A percentile compares a stretch with the other conserved stretches of the same genome.
phyloP scores from a whole-genome alignment of 1,140 invertebrate species.

The Bombus ignitus region DNA sequence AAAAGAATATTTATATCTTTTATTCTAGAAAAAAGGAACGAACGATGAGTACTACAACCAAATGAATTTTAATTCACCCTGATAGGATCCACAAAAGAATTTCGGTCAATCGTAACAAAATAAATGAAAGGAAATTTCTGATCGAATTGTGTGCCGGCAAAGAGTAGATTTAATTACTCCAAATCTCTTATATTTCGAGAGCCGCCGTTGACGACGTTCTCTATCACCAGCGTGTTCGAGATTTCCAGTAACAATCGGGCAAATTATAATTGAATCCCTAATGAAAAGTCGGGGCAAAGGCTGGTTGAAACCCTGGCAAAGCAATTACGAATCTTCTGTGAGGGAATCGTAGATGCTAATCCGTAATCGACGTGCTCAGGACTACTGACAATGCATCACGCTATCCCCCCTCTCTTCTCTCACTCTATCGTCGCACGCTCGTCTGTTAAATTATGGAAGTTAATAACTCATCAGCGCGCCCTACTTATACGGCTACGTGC shows the following conservation, averaged over 20 bases:
- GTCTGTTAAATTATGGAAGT: conserved; percentile 63
- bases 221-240: not conserved
- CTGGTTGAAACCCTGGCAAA: conserved; percentile 7
- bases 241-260: not conserved
- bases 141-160: not conserved
- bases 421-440: conserved; percentile 23
- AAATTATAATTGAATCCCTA: conserved; percentile 35
- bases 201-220: not conserved
- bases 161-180: not conserved
- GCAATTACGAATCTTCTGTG: conserved; percentile 43
- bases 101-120: not conserved
- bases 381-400: conserved; percentile 28
- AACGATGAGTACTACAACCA: not conserved
- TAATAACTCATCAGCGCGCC: conserved; percentile 63
- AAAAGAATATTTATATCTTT: not conserved
- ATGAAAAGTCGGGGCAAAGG: conserved; percentile 7
- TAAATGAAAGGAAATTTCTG: not conserved
- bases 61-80: not conserved
- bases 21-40: not conserved
- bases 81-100: not conserved
- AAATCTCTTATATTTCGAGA: not conserved
- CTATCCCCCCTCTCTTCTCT: not conserved
- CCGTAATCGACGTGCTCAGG: conserved; percentile 24
- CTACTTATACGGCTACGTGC: conserved; percentile 53
- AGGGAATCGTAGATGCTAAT: conserved; percentile 51